These are phyloP conservation scores for Biston stratarius DNA, from an alignment of 2,888 invertebrate genomes.

Conservation along the genomic window DNA sequence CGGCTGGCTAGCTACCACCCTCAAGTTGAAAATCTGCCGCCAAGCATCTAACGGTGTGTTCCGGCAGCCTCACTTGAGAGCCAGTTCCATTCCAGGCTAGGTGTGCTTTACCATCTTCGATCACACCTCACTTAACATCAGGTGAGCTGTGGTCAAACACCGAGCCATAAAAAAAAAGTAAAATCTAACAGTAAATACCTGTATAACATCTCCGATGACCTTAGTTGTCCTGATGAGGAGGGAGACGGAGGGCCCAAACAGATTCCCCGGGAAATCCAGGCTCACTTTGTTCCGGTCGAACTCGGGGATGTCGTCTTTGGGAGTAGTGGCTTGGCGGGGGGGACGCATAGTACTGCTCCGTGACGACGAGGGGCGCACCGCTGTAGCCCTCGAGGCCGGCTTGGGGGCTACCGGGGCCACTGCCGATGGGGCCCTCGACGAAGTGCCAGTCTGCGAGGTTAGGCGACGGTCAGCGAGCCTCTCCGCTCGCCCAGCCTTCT, in stretches of 20 bases:
- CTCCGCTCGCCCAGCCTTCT: constrained; percentile 9
- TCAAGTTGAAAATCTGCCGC: no score
- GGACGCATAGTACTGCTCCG: constrained; percentile 36
- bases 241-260: constrained; percentile 89
- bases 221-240: constrained; percentile 89
- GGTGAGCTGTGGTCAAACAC: no score
- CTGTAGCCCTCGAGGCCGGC: constrained; percentile 43
- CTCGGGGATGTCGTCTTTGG: constrained; percentile 84
- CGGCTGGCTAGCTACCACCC: no score
- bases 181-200: constrained; percentile 70
- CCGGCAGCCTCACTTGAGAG: no score
- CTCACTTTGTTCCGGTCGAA: constrained; percentile 89
- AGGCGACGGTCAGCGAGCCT: constrained; percentile 13
- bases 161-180: no score
- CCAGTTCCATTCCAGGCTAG: no score
- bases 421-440: constrained; percentile 62
- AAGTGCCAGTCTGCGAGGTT: constrained; percentile 67
- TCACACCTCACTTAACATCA: no score
- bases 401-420: constrained; percentile 44
- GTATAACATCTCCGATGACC: constrained; percentile 88
- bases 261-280: constrained; percentile 88
- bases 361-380: constrained; percentile 41
- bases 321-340: constrained; percentile 41
- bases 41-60: no score
- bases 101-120: no score